Evolutionary conservation across 2,888 invertebrate species (phyloP).

Genomic region (Tachina lurida): DNA sequence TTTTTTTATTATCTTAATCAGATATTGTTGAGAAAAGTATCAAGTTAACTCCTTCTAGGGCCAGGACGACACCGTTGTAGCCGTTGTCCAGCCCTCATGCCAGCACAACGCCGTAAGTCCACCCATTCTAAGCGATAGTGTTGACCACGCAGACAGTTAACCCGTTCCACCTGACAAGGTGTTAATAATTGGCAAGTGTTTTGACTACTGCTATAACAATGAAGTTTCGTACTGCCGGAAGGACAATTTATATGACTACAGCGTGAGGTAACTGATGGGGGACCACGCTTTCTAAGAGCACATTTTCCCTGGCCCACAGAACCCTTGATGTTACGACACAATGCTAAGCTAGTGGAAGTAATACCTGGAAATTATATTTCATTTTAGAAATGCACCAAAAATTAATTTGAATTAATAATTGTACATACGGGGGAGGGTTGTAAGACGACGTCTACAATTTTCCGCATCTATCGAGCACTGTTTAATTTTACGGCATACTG

Average conservation of each 20-base stretch:
- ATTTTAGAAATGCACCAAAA: not conserved
- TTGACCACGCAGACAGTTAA: conserved; percentile 72
- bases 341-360: conserved; percentile 2
- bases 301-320: conserved; percentile 50
- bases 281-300: conserved; percentile 10
- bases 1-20: not conserved
- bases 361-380: conserved; percentile 1
- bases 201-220: conserved; percentile 74
- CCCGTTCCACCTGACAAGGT: conserved; percentile 73
- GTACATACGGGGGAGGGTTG: conserved; percentile 20
- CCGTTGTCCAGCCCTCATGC: conserved; percentile 63
- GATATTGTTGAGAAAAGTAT: not conserved
- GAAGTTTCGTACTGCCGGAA: conserved; percentile 53
- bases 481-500: conserved; percentile 27
- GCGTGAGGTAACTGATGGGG: not conserved
- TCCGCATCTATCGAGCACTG: conserved; percentile 47
- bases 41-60: conserved; percentile 16
- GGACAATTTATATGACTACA: conserved; percentile 43
- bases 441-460: conserved; percentile 50
- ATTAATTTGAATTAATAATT: not conserved
- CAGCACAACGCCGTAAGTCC: conserved; percentile 45
- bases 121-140: conserved; percentile 37
- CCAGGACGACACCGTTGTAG: conserved; percentile 59
- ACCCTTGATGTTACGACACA: conserved; percentile 51
- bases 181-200: conserved; percentile 73